phyloP scores from a whole-genome alignment of 2,113 vertebrate species.

The Phaetusa simplex region DNA sequence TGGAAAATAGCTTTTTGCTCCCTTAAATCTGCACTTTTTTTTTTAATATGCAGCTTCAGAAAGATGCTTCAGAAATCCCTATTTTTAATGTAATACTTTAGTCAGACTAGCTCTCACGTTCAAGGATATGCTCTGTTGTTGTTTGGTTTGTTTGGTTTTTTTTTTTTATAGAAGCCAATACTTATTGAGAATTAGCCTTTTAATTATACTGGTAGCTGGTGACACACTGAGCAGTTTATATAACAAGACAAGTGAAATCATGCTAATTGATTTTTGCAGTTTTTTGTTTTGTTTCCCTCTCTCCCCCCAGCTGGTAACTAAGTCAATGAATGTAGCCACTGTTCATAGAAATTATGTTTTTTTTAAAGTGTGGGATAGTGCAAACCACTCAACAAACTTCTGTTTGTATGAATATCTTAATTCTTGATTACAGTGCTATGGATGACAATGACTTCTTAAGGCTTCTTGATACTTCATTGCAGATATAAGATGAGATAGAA shows the following conservation, averaged over 20 bases:
- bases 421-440: background rate
- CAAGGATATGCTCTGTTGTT: background rate
- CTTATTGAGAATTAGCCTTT: background rate
- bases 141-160: background rate
- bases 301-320: background rate
- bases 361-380: background rate
- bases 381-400: background rate
- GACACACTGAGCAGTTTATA: background rate
- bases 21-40: background rate
- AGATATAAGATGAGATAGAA: background rate
- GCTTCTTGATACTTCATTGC: background rate
- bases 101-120: background rate
- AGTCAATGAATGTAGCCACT: background rate
- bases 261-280: background rate
- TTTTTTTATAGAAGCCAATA: background rate
- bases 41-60: background rate
- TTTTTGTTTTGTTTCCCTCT: background rate
- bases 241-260: background rate
- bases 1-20: background rate
- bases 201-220: conserved; percentile 3
- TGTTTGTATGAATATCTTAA: background rate
- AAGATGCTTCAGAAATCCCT: background rate
- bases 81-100: background rate
- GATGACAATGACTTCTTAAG: background rate
- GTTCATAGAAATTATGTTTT: background rate